Percentiles rank a stretch among this genome's conserved stretches.
phyloP scores from a whole-genome alignment of 2,113 vertebrate species.

The Strix aluco region DNA sequence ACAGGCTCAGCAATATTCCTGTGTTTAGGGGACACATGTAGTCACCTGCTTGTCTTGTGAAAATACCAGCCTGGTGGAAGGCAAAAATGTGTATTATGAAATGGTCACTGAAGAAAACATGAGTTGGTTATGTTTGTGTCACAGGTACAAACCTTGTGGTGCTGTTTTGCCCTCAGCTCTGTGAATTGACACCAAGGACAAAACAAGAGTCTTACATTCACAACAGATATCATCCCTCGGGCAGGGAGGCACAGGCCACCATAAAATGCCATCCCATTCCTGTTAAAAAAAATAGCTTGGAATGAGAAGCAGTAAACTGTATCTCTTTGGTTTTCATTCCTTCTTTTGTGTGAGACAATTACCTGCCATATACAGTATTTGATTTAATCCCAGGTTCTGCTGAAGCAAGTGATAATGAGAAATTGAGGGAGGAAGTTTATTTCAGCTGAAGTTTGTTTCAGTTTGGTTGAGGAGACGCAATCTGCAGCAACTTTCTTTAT shows the following conservation, averaged over 20 bases:
- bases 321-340: background rate
- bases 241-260: background rate
- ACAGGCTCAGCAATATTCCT: background rate
- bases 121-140: background rate
- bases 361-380: background rate
- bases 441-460: conserved; percentile 32
- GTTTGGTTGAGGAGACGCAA: conserved; percentile 9
- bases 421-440: conserved; percentile 28
- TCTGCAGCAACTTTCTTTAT: conserved; percentile 15
- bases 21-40: background rate
- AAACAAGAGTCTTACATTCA: background rate
- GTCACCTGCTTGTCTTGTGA: background rate
- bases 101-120: background rate
- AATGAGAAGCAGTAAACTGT: background rate
- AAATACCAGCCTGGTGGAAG: background rate
- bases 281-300: background rate
- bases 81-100: background rate
- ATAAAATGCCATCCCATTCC: background rate
- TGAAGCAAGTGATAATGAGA: conserved; percentile 22
- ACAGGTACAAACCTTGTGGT: conserved; percentile 15
- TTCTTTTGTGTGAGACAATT: background rate
- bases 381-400: conserved; percentile 15
- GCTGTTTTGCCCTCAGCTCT: background rate
- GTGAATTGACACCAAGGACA: conserved; percentile 11
- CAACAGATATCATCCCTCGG: background rate